Conservation (phyloP, 2,797 vertebrate genomes). For the Bothrops alternatus region DNA sequence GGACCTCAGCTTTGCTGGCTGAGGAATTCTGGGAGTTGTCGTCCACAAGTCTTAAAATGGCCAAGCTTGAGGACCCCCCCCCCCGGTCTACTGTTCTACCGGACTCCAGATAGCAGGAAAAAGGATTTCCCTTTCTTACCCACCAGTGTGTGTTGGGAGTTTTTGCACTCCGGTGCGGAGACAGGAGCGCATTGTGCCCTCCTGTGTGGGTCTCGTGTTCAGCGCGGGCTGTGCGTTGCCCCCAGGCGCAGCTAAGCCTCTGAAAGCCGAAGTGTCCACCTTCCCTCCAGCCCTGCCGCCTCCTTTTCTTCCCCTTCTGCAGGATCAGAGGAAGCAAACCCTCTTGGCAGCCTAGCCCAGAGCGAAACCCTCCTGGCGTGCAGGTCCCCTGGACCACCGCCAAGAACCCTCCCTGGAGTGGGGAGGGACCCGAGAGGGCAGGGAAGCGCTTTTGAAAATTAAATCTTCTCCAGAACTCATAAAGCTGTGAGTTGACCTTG, state of each 20-base stretch:
- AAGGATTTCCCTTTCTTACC: background rate
- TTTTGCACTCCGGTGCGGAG: background rate
- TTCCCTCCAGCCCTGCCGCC: background rate
- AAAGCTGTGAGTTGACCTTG: conserved; percentile 55
- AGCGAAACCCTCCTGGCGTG: conserved; percentile 30
- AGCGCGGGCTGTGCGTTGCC: conserved; percentile 34
- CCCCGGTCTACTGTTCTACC: background rate
- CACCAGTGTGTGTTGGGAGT: background rate
- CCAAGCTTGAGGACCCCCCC: too few species aligned
- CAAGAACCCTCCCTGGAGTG: conserved; percentile 37
- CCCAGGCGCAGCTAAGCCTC: conserved; percentile 32
- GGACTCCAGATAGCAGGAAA: too few species aligned
- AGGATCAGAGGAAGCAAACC: conserved; percentile 21
- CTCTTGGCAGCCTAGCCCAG: conserved; percentile 20
- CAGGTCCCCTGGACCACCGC: conserved; percentile 32
- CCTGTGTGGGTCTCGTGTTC: background rate
- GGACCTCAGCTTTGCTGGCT: too few species aligned
- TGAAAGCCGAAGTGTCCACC: conserved; percentile 19
- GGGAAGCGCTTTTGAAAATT: conserved; percentile 53
- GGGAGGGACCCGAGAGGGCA: conserved; percentile 4
- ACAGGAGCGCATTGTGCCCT: background rate
- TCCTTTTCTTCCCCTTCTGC: background rate
- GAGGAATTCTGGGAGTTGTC: too few species aligned
- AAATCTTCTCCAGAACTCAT: conserved; percentile 53
- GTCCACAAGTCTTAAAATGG: too few species aligned